Base-by-base conservation (phyloP, 2,888 invertebrate genomes). In the Chrysina gloriosa region DNA sequence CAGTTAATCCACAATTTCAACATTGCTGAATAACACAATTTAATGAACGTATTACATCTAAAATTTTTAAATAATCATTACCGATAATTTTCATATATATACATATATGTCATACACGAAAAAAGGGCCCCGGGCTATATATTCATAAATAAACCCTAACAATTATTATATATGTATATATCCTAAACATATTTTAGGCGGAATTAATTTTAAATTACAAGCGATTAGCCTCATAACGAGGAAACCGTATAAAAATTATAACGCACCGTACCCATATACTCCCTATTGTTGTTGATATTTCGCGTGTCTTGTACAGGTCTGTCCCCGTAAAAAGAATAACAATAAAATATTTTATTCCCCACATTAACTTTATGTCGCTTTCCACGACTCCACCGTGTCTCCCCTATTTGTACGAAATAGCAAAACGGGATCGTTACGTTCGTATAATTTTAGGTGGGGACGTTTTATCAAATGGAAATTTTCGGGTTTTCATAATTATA, bases 301-400 rank as follows among this genome's bases (percentile, higher is more conserved):
- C 16, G 54, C 54, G 36, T 54, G 54, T 54, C 36, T 54, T 31
- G 11, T 34, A 54, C 31, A 54, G 36, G 29, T 54, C 31, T 45
- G 34, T 34, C 54, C 45, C 9, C 45, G 25, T 54, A 54, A 31
- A 54, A 31, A 54, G 36, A 54, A 54, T 36, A 45, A 36, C 29
- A 34, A 54, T 54, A 54, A 54, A 54, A 54, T 54, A 54, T 54
- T 54, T 54, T 54, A 54, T 54, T 54, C 36, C 19, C 14, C 14
- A 31, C 36, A 54, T 54, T 45, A 45, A 45, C 45, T 45, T 45
- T 45, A 45, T 21, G 45, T 45, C 45, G 21, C 21, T 16, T 16
- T 45, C 45, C n/a, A 21, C 45, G 45, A 21, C 21, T 45, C 45
- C 19, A 21, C 45, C n/a, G 45, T 21, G 45, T 45, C 45, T 45